Percentiles rank a stretch among this genome's conserved stretches.
Evolutionary conservation across 1,140 invertebrate genomes (phyloP).

Genomic region (Melanaphis sacchari): DNA sequence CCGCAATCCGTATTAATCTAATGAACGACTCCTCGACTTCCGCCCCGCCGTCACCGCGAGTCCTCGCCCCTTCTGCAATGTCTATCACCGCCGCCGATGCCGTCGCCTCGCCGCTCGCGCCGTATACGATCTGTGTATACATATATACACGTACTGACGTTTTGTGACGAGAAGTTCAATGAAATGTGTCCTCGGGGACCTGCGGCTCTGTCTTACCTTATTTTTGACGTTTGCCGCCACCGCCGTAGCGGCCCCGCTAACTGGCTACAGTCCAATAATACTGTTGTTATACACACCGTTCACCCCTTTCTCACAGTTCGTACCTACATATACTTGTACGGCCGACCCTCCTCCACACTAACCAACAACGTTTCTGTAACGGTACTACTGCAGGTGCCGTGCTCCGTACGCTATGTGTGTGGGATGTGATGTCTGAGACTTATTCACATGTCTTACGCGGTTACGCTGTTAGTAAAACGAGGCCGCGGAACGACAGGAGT

Average conservation of each 20-base stretch:
- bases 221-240: neutral
- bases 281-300: neutral
- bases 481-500: too few relatives aligned
- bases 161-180: constrained; percentile 51
- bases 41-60: too few relatives aligned
- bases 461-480: neutral
- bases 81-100: neutral
- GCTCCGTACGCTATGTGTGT: too few relatives aligned
- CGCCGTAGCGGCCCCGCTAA: neutral
- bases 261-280: neutral
- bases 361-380: neutral
- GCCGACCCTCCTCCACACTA: neutral
- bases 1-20: constrained; percentile 52
- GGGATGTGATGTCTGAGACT: too few relatives aligned
- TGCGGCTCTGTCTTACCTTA: constrained; percentile 19
- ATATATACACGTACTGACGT: constrained; percentile 3
- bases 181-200: constrained; percentile 45
- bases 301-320: neutral
- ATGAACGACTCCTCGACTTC: neutral
- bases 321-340: neutral
- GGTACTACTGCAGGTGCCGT: neutral
- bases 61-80: neutral
- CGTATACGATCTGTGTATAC: neutral
- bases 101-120: too few relatives aligned
- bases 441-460: neutral